phyloP scores from a whole-genome alignment of 2,113 vertebrate species.

The Charadrius vociferus region DNA sequence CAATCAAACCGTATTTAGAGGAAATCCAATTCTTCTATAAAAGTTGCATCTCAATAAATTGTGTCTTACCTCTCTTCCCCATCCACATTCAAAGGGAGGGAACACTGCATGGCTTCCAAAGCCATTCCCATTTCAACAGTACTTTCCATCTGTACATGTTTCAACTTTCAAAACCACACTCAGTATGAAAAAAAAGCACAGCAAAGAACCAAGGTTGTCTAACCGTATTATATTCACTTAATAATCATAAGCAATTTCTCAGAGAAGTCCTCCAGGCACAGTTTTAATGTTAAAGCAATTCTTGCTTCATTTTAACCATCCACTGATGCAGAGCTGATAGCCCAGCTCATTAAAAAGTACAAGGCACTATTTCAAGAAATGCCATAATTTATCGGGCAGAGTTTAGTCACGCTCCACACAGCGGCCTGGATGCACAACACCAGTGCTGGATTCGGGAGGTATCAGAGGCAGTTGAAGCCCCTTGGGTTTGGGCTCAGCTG shows the following conservation, averaged over 20 bases:
- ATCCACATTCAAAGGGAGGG: background rate
- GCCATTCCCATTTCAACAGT: background rate
- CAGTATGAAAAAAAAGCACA: background rate
- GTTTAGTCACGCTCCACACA: background rate
- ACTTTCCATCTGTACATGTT: background rate
- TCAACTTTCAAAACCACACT: background rate
- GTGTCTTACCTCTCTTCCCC: background rate
- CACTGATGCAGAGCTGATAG: conserved; percentile 29
- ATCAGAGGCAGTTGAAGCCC: too few species aligned
- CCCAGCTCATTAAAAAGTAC: conserved; percentile 29
- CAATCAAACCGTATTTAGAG: background rate
- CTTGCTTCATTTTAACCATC: conserved; percentile 23
- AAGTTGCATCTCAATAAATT: background rate
- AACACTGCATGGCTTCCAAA: background rate
- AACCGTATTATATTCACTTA: background rate
- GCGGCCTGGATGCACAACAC: background rate
- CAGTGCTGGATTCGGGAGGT: too few species aligned
- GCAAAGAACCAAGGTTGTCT: conserved; percentile 11
- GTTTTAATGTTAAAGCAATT: conserved; percentile 38
- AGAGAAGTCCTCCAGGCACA: conserved; percentile 41
- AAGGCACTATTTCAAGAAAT: conserved; percentile 2
- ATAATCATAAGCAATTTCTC: conserved; percentile 40
- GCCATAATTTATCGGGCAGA: background rate
- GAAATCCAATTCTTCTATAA: conserved; percentile 12
- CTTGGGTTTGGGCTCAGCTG: background rate